These are phyloP conservation scores for Nomada flava DNA, from an alignment of 2,888 invertebrate genomes.

Conservation along the genomic window DNA sequence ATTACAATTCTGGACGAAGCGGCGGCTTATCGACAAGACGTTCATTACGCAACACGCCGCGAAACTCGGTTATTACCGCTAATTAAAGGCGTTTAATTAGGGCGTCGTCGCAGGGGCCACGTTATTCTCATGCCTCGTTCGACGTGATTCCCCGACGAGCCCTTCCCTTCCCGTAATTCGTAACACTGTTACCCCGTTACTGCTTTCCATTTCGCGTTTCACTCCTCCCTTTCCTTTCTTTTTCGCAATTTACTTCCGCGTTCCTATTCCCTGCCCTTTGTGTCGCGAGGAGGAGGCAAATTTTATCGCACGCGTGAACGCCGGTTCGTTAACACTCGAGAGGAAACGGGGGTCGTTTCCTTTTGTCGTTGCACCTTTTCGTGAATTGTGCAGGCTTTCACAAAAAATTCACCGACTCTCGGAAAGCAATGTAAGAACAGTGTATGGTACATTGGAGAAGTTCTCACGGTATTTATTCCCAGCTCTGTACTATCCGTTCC, in stretches of 20 bases:
- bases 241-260: background rate
- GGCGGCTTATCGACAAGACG: conserved; percentile 46
- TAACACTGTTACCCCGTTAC: background rate
- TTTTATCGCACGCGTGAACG: conserved; percentile 19
- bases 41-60: conserved; percentile 41
- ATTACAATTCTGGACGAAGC: conserved; percentile 17
- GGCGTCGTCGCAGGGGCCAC: conserved; percentile 58
- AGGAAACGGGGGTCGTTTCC: conserved; percentile 16
- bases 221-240: no score
- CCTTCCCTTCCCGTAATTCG: conserved; percentile 10
- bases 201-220: background rate
- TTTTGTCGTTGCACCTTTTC: conserved; percentile 9
- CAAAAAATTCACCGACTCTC: background rate
- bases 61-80: conserved; percentile 56
- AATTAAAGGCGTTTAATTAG: conserved; percentile 68
- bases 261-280: conserved; percentile 24
- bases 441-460: no score
- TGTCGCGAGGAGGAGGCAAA: background rate
- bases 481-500: no score
- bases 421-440: no score
- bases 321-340: conserved; percentile 3
- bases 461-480: conserved; percentile 7
- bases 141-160: background rate
- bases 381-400: background rate
- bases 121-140: conserved; percentile 61